phyloP scores from a whole-genome alignment of 1,140 invertebrate genomes.

The Drosophila suzukii region DNA sequence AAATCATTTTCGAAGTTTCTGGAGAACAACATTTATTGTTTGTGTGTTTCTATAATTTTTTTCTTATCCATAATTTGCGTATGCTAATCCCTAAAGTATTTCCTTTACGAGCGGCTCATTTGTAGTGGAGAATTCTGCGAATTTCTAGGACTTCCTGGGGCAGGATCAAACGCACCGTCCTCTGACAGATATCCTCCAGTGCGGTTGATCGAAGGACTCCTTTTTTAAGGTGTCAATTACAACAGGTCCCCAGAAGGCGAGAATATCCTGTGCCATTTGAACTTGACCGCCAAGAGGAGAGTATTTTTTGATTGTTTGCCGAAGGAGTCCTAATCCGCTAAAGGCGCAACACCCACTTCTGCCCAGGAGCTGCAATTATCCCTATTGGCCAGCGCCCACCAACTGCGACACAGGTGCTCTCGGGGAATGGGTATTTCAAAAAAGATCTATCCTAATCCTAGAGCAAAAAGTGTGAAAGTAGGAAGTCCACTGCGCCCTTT shows the following conservation, averaged over 20 bases:
- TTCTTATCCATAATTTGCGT: constrained; percentile 5
- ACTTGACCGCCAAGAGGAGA: constrained; percentile 13
- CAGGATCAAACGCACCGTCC: constrained; percentile 36
- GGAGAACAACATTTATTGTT: background rate
- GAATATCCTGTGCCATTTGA: constrained; percentile 23
- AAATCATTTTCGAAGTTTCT: too few species aligned
- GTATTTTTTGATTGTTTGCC: constrained; percentile 38
- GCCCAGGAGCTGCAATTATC: constrained; percentile 66
- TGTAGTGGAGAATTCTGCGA: constrained; percentile 20
- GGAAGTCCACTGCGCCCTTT: constrained; percentile 42
- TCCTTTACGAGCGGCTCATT: background rate
- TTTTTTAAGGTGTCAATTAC: constrained; percentile 71
- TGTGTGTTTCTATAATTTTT: background rate
- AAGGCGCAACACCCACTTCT: constrained; percentile 71
- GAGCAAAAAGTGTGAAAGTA: constrained; percentile 61
- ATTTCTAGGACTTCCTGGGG: constrained; percentile 16
- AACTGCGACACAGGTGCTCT: constrained; percentile 43
- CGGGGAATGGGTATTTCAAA: background rate
- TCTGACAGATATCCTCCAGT: constrained; percentile 37
- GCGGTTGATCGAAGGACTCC: constrained; percentile 35
- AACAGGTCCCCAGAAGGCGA: constrained; percentile 6
- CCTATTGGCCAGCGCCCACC: constrained; percentile 33
- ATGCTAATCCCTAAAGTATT: constrained; percentile 6
- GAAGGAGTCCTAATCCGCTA: constrained; percentile 63
- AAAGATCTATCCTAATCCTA: constrained; percentile 1